Base-by-base conservation (phyloP, 2,888 invertebrate genomes). In the Tachina fera region DNA sequence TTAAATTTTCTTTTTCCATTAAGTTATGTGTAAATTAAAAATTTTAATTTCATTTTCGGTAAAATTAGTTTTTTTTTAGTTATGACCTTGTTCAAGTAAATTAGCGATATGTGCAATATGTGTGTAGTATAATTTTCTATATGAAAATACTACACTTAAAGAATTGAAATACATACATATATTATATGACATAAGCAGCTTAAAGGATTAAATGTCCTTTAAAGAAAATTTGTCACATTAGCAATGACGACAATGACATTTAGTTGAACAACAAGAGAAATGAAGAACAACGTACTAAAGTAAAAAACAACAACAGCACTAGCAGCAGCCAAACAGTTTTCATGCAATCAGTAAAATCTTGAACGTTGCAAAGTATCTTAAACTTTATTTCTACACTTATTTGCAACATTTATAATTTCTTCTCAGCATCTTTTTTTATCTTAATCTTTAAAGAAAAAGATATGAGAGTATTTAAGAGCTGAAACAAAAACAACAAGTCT, bases 201-300 rank as follows among this genome's bases (percentile, higher is more conserved):
- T 86, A 86, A 78, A 72, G 85, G 82, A 86, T 86, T 86, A 86
- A 60, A 75, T 79, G 79, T 86, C 85, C 82, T 86, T 86, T 83
- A 82, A 83, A 83, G 83, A 79, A 86, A 86, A 86, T 86, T 83
- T 86, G 83, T 86, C 84, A 81, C 76, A 81, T 86, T 86, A 80
- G 58, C 86, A 58, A 61, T 77, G 80, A 74, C 67, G 80, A 74
- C 67, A 68, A 74, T 81, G 84, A 83, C 83, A 83, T 81, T 84
- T 70, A 80, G 80, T 77, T 67, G 14, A 63, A 41, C 19, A 16
- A 61, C 70, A 14, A 77, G n/a, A 41, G 47, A 68, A 19, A 51
- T 41, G 53, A 31, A 45, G 53, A 67, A 58, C 19, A 47, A 58
- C 31, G 31, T 6, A 31, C 19, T 43, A 0, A 72, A 72, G 47